phyloP scores from a whole-genome alignment of 2,113 vertebrate species.

The rabbit (Oryctolagus cuniculus) region mOryCun1.1 NC_091440.1:16137001-16137500 shows the following conservation, averaged over 20 bases:
- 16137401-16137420: slow-evolving; percentile 58
- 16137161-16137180: background rate
- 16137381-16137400: background rate
- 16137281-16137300: background rate
- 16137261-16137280: slow-evolving; percentile 29
- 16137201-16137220: slow-evolving; percentile 34
- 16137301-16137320: slow-evolving; percentile 32
- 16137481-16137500: background rate
- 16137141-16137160: background rate
- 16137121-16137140: background rate
- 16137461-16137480: slow-evolving; percentile 27
- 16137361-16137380: background rate
- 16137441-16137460: slow-evolving; percentile 65
- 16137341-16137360: slow-evolving; percentile 1
- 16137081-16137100: background rate
- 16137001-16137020: background rate
- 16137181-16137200: slow-evolving; percentile 21
- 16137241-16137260: background rate
- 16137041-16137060: background rate
- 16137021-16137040: background rate
- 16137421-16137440: slow-evolving; percentile 72
- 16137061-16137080: background rate
- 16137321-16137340: slow-evolving; percentile 54
- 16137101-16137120: background rate
- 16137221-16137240: background rate